Conservation (phyloP, 2,888 invertebrate genomes). For the Zaprionus lineosus region DNA sequence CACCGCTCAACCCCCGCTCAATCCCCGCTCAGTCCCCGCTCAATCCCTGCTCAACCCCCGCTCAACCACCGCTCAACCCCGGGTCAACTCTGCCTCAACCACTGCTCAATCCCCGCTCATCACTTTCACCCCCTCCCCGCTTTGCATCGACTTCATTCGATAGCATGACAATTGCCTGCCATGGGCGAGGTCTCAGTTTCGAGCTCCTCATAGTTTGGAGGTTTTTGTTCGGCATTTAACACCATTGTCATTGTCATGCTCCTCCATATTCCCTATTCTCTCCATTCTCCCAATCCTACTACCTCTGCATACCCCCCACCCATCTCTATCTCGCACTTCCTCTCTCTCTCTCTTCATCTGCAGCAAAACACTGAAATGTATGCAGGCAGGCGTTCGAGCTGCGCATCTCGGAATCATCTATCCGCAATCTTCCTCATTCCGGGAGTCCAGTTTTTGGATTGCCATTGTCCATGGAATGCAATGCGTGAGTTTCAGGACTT, state of each 20-base stretch:
- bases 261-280: background rate
- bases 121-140: too few relatives aligned
- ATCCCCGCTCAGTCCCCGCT: too few relatives aligned
- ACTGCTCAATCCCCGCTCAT: too few relatives aligned
- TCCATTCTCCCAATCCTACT: conserved; percentile 8
- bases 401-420: background rate
- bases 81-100: too few relatives aligned
- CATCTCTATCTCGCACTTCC: background rate
- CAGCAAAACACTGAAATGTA: conserved; percentile 36
- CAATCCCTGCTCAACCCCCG: too few relatives aligned
- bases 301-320: background rate
- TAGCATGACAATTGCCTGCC: conserved; percentile 20
- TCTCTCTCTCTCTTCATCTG: background rate
- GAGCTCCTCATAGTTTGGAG: background rate
- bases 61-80: too few relatives aligned
- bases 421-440: background rate
- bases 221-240: conserved; percentile 13
- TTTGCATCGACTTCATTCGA: too few relatives aligned
- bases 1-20: too few relatives aligned
- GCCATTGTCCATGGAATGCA: conserved; percentile 4
- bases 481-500: too few relatives aligned
- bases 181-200: conserved; percentile 5
- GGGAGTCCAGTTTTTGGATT: background rate
- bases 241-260: conserved; percentile 29
- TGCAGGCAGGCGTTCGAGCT: conserved; percentile 29